Percentiles rank a stretch among this genome's conserved stretches.
These are phyloP conservation scores for Clarias laeviceps DNA, from an alignment of 2,797 vertebrate species.

Conservation along the genomic window DNA sequence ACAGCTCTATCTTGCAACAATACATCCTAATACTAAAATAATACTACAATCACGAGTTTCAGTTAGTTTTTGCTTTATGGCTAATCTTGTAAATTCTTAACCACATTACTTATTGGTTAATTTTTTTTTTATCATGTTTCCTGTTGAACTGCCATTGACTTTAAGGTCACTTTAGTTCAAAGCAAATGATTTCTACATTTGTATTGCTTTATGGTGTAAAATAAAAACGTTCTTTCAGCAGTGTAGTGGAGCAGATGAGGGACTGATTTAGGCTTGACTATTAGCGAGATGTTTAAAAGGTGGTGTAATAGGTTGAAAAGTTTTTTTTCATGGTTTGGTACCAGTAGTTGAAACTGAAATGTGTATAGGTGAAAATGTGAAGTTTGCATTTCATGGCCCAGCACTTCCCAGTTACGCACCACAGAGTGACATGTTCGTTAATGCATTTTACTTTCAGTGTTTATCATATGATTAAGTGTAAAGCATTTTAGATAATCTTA, in stretches of 20 bases:
- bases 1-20: background rate
- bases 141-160: background rate
- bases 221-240: background rate
- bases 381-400: background rate
- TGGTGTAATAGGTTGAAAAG: background rate
- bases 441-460: background rate
- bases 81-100: background rate
- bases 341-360: conserved; percentile 6
- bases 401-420: background rate
- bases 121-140: background rate
- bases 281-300: background rate
- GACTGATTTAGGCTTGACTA: background rate
- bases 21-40: no score
- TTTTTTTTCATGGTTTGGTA: background rate
- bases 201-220: background rate
- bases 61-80: background rate
- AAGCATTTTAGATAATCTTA: background rate
- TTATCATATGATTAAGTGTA: background rate
- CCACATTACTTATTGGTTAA: background rate
- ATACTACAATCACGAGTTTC: background rate
- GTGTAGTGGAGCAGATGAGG: background rate
- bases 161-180: background rate
- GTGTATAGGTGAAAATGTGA: background rate
- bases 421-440: background rate
- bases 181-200: background rate